These are phyloP conservation scores for Rhynchomys soricoides DNA, from an alignment of 2,113 vertebrate species.

Conservation along the genomic window DNA sequence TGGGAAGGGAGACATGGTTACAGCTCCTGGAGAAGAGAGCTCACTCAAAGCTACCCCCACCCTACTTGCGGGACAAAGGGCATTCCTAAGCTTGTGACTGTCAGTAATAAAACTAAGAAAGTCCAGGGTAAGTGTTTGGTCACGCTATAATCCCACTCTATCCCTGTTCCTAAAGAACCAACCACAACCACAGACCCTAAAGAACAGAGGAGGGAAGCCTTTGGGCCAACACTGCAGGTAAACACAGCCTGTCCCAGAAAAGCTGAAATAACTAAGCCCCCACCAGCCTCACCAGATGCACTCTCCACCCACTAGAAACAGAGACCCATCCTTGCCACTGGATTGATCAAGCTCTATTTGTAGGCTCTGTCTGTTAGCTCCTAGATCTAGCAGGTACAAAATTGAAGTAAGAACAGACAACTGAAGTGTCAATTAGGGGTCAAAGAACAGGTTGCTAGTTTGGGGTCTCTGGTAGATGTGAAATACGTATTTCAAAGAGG, in stretches of 20 bases:
- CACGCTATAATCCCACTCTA: neutral
- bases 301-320: neutral
- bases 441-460: neutral
- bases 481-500: neutral
- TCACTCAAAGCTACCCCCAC: neutral
- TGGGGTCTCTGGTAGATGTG: accelerated
- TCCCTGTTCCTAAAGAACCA: too few relatives aligned
- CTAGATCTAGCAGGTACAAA: neutral
- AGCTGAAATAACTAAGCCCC: neutral
- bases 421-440: neutral
- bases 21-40: neutral
- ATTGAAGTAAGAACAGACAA: neutral
- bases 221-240: neutral
- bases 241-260: too few relatives aligned
- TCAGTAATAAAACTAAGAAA: neutral
- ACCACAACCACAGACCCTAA: too few relatives aligned
- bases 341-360: neutral
- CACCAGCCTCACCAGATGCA: neutral
- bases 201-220: neutral
- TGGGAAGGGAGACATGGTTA: constrained; percentile 4
- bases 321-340: neutral
- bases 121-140: neutral
- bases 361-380: neutral
- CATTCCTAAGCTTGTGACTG: neutral
- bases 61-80: neutral